phyloP scores from a whole-genome alignment of 2,888 invertebrate species.

The Colostygia pectinataria region DNA sequence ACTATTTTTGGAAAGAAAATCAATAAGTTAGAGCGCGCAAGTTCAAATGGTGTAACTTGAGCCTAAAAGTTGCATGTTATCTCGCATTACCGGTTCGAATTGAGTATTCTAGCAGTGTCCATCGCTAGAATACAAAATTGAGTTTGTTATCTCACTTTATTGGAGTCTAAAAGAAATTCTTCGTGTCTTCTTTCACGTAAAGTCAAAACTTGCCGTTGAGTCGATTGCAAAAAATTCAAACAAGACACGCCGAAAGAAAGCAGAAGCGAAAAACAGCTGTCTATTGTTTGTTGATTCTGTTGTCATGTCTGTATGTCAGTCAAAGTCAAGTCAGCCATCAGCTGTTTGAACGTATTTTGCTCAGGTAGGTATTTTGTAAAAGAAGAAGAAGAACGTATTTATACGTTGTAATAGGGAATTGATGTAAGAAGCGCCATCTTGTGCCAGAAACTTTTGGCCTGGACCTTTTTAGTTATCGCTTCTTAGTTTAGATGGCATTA shows the following conservation, averaged over 20 bases:
- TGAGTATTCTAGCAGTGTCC: slow-evolving; percentile 48
- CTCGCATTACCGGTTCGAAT: slow-evolving; percentile 54
- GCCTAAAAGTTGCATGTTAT: slow-evolving; percentile 27
- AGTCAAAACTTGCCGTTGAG: slow-evolving; percentile 42
- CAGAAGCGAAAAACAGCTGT: slow-evolving; percentile 46
- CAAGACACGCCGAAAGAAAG: slow-evolving; percentile 24
- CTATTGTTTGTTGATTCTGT: background rate
- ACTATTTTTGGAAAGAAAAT: slow-evolving; percentile 78
- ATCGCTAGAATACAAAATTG: slow-evolving; percentile 35
- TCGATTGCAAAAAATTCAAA: slow-evolving; percentile 34
- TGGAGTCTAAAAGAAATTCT: background rate
- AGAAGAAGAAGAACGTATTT: no score
- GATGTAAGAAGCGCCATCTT: background rate
- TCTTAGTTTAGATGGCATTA: slow-evolving; percentile 3
- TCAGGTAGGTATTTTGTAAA: no score
- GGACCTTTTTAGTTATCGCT: background rate
- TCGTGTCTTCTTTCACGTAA: background rate
- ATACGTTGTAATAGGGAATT: no score
- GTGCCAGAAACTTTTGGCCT: no score
- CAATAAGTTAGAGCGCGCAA: slow-evolving; percentile 79
- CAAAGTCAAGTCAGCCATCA: background rate
- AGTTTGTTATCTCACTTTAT: background rate
- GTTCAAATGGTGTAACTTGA: slow-evolving; percentile 57
- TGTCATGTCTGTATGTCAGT: background rate
- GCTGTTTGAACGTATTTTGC: no score